Conservation (phyloP, 2,797 vertebrate genomes). For the Holocentrus rufus region DNA sequence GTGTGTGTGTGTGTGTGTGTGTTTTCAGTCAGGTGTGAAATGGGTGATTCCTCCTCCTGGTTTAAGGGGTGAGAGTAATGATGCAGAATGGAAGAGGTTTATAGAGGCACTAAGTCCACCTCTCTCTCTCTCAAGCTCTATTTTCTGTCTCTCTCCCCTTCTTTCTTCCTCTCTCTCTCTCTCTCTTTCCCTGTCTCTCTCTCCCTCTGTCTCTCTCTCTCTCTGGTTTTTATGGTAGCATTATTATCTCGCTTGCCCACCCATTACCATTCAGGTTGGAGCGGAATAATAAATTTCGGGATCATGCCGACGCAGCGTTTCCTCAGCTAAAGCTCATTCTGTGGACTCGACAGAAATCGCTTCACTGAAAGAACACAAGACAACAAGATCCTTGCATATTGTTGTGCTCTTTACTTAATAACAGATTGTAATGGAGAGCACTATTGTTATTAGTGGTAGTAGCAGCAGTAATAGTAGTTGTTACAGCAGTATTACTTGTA, state of each 20-base stretch:
- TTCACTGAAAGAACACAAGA: slow-evolving; percentile 52
- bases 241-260: slow-evolving; percentile 76
- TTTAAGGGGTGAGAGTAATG: slow-evolving; percentile 76
- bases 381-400: slow-evolving; percentile 41
- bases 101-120: slow-evolving; percentile 74
- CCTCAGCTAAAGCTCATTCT: slow-evolving; percentile 66
- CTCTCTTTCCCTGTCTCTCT: slow-evolving; percentile 49
- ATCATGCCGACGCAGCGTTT: slow-evolving; percentile 76
- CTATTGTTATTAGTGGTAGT: too few species aligned
- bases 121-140: slow-evolving; percentile 55
- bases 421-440: background rate
- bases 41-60: slow-evolving; percentile 70
- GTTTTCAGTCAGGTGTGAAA: slow-evolving; percentile 71
- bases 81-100: slow-evolving; percentile 77
- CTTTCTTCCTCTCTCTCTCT: background rate
- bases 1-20: slow-evolving; percentile 52
- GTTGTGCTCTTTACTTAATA: background rate
- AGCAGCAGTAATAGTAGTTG: too few species aligned
- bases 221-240: slow-evolving; percentile 73
- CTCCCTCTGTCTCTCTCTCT: slow-evolving; percentile 46
- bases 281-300: slow-evolving; percentile 76
- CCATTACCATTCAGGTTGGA: slow-evolving; percentile 77
- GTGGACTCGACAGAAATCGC: slow-evolving; percentile 72
- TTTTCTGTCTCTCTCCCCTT: slow-evolving; percentile 3
- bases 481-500: background rate